Evolutionary conservation across 2,888 invertebrate species (phyloP).

Genomic region (Drosophila siamana): DNA sequence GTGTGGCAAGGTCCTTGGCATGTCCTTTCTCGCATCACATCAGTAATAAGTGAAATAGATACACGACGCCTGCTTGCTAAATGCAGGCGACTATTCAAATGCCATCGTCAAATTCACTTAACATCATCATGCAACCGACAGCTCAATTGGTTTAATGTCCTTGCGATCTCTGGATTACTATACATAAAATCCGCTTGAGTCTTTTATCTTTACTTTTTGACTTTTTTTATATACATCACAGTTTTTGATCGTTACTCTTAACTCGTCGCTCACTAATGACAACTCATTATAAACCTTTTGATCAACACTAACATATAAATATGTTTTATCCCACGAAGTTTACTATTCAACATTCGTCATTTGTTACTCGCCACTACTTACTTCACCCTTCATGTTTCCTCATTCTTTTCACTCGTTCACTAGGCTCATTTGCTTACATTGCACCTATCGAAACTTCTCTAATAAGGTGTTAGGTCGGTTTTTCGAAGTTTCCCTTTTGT

Average conservation of each 20-base stretch:
- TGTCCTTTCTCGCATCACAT: conserved; percentile 8
- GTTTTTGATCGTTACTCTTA: background rate
- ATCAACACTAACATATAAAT: background rate
- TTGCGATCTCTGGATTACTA: background rate
- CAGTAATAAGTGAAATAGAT: conserved; percentile 45
- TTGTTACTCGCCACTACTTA: background rate
- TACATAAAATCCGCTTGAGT: no score
- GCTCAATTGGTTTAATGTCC: conserved; percentile 24
- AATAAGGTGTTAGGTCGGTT: conserved; percentile 32
- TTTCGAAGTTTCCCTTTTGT: conserved; percentile 2
- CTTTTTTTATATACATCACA: background rate
- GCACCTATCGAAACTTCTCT: conserved; percentile 13
- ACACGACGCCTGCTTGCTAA: background rate
- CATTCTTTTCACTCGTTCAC: background rate
- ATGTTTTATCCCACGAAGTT: no score
- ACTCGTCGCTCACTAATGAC: background rate
- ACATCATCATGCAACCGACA: background rate
- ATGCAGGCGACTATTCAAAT: conserved; percentile 32
- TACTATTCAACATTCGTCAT: background rate
- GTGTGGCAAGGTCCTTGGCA: background rate
- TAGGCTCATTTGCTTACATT: background rate
- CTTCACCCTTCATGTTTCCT: no score
- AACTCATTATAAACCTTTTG: background rate
- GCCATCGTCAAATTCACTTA: conserved; percentile 5
- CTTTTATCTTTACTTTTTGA: background rate